These are phyloP conservation scores for Nannoperca obscura DNA, from an alignment of 2,797 vertebrate species.

Conservation along the genomic window DNA sequence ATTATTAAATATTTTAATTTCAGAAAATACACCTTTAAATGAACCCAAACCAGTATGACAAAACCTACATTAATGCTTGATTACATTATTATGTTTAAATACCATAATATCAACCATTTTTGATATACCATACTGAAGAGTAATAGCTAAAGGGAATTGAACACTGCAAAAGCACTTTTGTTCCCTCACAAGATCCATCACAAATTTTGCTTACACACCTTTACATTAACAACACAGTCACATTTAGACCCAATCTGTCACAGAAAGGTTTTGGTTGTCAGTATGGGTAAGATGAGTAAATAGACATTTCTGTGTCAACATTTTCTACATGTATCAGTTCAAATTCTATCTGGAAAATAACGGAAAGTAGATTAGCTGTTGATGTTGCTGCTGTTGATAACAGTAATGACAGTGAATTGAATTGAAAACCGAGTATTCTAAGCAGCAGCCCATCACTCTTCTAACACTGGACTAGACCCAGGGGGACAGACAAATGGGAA, in stretches of 20 bases:
- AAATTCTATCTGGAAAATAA: slow-evolving; percentile 60
- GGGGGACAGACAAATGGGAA: slow-evolving; percentile 65
- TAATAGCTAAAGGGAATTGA: background rate
- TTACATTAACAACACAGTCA: slow-evolving; percentile 10
- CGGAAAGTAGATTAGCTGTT: slow-evolving; percentile 65
- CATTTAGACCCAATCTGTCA: background rate
- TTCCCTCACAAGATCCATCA: background rate
- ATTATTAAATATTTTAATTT: background rate
- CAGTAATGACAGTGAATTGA: slow-evolving; percentile 65
- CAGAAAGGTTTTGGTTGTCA: background rate
- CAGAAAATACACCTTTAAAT: background rate
- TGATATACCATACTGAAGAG: background rate
- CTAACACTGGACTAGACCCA: slow-evolving; percentile 54
- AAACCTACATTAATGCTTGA: background rate
- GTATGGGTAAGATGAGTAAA: slow-evolving; percentile 25
- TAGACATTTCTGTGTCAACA: slow-evolving; percentile 1
- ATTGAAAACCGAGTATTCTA: slow-evolving; percentile 68
- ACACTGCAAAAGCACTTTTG: background rate
- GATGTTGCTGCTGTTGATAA: slow-evolving; percentile 61
- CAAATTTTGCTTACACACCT: background rate
- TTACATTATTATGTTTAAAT: background rate
- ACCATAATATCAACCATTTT: background rate
- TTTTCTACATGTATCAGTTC: slow-evolving; percentile 46
- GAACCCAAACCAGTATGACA: background rate
- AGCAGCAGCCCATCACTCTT: slow-evolving; percentile 62